Percentiles rank a stretch among this genome's conserved stretches.
Evolutionary conservation across 2,797 vertebrate genomes (phyloP).

Genomic region (Mormyrops attenuatus): DNA sequence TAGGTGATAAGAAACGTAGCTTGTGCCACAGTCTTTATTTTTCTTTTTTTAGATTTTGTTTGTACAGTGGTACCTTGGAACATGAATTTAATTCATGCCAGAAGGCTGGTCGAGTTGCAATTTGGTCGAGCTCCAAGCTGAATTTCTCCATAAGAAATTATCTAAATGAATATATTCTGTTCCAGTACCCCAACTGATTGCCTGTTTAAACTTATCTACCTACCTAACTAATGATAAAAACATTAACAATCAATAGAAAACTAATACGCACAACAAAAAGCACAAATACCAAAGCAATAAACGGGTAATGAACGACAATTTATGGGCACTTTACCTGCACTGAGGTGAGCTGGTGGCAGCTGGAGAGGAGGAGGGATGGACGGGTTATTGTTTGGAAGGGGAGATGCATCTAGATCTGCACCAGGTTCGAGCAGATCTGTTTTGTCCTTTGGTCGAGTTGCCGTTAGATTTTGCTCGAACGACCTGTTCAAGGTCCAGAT

Average conservation of each 20-base stretch:
- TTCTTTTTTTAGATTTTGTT: not conserved
- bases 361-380: not conserved
- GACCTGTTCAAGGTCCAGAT: not conserved
- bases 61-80: not conserved
- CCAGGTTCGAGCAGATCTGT: not conserved
- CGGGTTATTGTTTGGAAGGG: not conserved
- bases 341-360: not conserved
- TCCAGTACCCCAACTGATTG: not conserved
- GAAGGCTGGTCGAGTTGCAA: not conserved
- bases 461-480: not conserved
- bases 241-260: not conserved
- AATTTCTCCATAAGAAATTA: not conserved
- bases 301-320: not conserved
- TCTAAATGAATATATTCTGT: not conserved
- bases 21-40: not conserved
- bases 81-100: not conserved
- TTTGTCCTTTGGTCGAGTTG: not conserved
- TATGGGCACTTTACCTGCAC: not conserved
- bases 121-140: not conserved
- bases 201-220: not conserved
- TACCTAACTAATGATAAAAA: not conserved
- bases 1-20: not conserved
- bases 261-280: not conserved
- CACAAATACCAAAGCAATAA: not conserved
- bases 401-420: not conserved